phyloP scores from a whole-genome alignment of 2,113 vertebrate genomes.

The Addax nasomaculatus region DNA sequence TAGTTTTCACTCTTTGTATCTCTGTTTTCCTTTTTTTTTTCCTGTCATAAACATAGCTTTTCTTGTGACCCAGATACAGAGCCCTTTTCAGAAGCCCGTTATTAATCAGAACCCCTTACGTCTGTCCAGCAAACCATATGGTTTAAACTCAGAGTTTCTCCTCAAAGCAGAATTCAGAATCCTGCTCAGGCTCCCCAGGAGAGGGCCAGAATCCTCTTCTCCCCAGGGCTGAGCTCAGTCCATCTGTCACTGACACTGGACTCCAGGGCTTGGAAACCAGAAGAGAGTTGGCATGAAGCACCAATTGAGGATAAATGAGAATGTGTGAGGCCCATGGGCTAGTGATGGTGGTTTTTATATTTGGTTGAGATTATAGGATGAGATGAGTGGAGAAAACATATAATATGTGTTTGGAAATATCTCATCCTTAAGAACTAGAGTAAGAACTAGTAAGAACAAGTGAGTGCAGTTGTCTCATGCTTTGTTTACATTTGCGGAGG shows the following conservation, averaged over 20 bases:
- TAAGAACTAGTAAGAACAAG: background rate
- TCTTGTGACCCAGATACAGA: constrained; percentile 64
- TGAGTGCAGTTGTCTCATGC: background rate
- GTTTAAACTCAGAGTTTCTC: constrained; percentile 50
- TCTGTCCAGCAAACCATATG: constrained; percentile 67
- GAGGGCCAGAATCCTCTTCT: constrained; percentile 50
- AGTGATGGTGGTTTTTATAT: constrained; percentile 23
- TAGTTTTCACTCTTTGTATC: background rate
- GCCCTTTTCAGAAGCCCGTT: constrained; percentile 16
- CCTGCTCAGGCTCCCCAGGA: constrained; percentile 52
- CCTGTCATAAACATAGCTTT: constrained; percentile 7
- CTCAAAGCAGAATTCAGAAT: constrained; percentile 55
- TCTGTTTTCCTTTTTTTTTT: background rate
- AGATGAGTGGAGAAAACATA: background rate
- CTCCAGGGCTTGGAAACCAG: constrained; percentile 54
- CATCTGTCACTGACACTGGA: constrained; percentile 67
- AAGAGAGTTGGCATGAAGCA: constrained; percentile 48
- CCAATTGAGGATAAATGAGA: constrained; percentile 40
- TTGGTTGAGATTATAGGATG: constrained; percentile 3
- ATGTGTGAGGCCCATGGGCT: background rate
- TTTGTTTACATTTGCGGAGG: constrained; percentile 27
- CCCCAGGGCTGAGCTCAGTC: constrained; percentile 51
- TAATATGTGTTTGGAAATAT: background rate
- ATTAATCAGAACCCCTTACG: constrained; percentile 47
- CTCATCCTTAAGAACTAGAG: background rate